Conservation (phyloP, 2,797 vertebrate genomes). For the Micromesistius poutassou region DNA sequence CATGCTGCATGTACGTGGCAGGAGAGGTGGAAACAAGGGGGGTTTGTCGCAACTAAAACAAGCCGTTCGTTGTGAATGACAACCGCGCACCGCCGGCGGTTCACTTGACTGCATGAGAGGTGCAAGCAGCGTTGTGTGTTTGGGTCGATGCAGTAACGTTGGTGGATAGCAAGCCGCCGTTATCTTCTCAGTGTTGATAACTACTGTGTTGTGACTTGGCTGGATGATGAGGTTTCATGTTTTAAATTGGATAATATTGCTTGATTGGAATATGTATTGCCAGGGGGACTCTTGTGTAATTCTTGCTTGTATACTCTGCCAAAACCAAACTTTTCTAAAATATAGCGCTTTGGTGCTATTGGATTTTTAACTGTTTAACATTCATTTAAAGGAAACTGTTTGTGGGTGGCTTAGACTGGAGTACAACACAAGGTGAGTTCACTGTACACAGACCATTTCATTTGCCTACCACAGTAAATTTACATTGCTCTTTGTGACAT, state of each 20-base stretch:
- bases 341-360: not conserved
- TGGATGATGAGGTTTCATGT: not conserved
- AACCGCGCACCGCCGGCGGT: not conserved
- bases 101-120: not conserved
- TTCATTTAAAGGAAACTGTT: slow-evolving; percentile 90
- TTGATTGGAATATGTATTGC: not conserved
- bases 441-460: not conserved
- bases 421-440: slow-evolving; percentile 94
- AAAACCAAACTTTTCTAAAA: not conserved
- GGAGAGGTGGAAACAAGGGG: not conserved
- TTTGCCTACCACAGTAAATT: not conserved
- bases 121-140: not conserved
- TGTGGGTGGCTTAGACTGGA: slow-evolving; percentile 99
- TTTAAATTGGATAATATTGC: not conserved
- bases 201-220: not conserved
- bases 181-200: not conserved
- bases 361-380: slow-evolving; percentile 21
- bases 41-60: slow-evolving; percentile 1
- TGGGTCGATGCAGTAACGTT: not conserved
- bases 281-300: not conserved
- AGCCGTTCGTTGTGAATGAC: not conserved
- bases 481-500: not conserved
- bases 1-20: slow-evolving; percentile 2
- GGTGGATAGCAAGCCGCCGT: not conserved
- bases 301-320: not conserved